phyloP scores from a whole-genome alignment of 2,888 invertebrate genomes.

The Buathra laborator region DNA sequence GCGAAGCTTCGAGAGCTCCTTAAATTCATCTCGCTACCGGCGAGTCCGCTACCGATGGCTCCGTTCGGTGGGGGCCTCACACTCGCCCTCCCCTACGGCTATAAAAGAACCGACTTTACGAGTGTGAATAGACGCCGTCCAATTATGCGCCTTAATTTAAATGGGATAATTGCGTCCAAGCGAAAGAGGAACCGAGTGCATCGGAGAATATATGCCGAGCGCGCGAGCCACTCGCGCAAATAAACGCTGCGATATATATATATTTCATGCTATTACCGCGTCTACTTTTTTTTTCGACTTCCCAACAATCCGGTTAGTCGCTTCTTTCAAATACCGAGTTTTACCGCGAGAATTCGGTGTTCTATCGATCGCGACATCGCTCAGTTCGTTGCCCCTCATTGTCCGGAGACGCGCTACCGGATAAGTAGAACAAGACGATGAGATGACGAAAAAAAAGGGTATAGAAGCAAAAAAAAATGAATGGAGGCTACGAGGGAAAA shows the following conservation, averaged over 20 bases:
- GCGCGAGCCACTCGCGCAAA: constrained; percentile 54
- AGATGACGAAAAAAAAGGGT: constrained; percentile 31
- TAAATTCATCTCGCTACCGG: constrained; percentile 73
- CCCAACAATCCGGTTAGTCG: background rate
- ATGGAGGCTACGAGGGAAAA: constrained; percentile 12
- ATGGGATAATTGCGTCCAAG: constrained; percentile 83
- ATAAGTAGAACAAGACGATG: constrained; percentile 61
- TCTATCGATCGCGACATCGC: constrained; percentile 54
- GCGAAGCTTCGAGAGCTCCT: constrained; percentile 65
- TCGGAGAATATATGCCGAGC: constrained; percentile 61
- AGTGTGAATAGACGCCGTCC: constrained; percentile 84
- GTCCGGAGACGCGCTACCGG: constrained; percentile 58
- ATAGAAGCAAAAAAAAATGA: constrained; percentile 40
- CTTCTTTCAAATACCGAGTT: constrained; percentile 4
- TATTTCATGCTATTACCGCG: background rate
- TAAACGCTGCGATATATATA: constrained; percentile 40
- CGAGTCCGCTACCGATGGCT: too few relatives aligned
- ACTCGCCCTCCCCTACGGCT: constrained; percentile 70
- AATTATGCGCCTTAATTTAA: constrained; percentile 84
- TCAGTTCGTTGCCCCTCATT: constrained; percentile 64
- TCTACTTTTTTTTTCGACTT: constrained; percentile 4
- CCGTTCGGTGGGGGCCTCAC: too few relatives aligned
- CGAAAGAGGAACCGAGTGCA: constrained; percentile 21
- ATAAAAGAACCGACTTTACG: constrained; percentile 83
- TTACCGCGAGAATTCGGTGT: background rate